phyloP scores from a whole-genome alignment of 2,888 invertebrate species.

The Clivina fossor region DNA sequence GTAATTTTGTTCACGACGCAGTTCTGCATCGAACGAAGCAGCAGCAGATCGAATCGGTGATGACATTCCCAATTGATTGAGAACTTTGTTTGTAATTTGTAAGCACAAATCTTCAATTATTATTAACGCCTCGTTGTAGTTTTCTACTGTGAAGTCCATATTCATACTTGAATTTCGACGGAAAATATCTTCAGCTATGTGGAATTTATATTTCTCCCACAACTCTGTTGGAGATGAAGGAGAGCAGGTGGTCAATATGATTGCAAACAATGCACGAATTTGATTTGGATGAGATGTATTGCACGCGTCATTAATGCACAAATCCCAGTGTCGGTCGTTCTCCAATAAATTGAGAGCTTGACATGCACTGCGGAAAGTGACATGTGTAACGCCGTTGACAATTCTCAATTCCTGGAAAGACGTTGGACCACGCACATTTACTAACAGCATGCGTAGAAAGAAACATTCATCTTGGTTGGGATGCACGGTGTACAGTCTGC shows the following conservation, averaged over 20 bases:
- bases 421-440: constrained; percentile 46
- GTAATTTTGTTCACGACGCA: too few relatives aligned
- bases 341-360: constrained; percentile 39
- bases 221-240: constrained; percentile 35
- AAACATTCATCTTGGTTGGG: constrained; percentile 44
- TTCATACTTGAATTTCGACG: constrained; percentile 22
- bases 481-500: constrained; percentile 45
- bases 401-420: constrained; percentile 46
- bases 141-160: constrained; percentile 22
- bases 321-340: constrained; percentile 41
- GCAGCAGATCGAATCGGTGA: constrained; percentile 42
- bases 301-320: constrained; percentile 37
- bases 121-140: constrained; percentile 37
- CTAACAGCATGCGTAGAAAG: constrained; percentile 45
- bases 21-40: too few relatives aligned
- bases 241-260: constrained; percentile 41
- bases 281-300: constrained; percentile 32
- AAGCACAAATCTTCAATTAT: constrained; percentile 35
- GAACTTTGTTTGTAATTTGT: constrained; percentile 37
- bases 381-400: constrained; percentile 44
- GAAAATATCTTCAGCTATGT: constrained; percentile 41
- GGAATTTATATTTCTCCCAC: constrained; percentile 42
- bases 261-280: constrained; percentile 40
- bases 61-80: constrained; percentile 42
- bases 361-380: constrained; percentile 21